Evolutionary conservation across 2,797 vertebrate species (phyloP), one percentile per base, ranked within the genome.

Genomic region (Sparus aurata): DNA sequence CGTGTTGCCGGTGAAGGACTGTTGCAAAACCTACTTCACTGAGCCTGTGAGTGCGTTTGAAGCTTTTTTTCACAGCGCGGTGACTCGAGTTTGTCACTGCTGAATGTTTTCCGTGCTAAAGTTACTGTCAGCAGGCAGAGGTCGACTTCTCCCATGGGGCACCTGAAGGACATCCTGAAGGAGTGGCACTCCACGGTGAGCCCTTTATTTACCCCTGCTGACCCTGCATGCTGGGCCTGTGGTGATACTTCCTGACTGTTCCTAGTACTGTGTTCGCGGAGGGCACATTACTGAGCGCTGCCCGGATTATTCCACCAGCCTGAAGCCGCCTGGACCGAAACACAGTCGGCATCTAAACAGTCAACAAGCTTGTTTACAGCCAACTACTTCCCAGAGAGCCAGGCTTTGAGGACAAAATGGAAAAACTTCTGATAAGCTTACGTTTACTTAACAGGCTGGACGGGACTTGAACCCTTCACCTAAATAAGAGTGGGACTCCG

Each of bases 351-450:
- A 59, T 87, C 86, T 75, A 25, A 87, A 93, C 82, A 85, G 87
- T 90, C 86, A 94, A 91, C 91, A 90, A 22, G 34, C 43, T 5
- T 85, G 88, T 91, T 93, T 90, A 89, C 84, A 86, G 79, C 66
- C 87, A 91, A 91, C 84, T 1, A 10, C 76, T 89, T 87, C 86
- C 73, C 58, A 75, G 70, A 85, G 58, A 90, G 60, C 54, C 30
- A 16, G 30, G 69, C 77, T 86, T 89, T 80, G 77, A 2, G 79
- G 84, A 90, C 66, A 74, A 86, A 77, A 75, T 69, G 61, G 53
- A 25, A 74, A 47, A 87, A 58, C 50, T 34, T 58, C 55, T 20
- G n/a, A 59, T 47, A 30, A 57, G 49, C 60, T 7, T 34, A 34
- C 30, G 5, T 74, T 46, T 41, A 58, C 45, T 59, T 16, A 66